Conservation (phyloP, 2,113 vertebrate species). For the Callospermophilus lateralis region DNA sequence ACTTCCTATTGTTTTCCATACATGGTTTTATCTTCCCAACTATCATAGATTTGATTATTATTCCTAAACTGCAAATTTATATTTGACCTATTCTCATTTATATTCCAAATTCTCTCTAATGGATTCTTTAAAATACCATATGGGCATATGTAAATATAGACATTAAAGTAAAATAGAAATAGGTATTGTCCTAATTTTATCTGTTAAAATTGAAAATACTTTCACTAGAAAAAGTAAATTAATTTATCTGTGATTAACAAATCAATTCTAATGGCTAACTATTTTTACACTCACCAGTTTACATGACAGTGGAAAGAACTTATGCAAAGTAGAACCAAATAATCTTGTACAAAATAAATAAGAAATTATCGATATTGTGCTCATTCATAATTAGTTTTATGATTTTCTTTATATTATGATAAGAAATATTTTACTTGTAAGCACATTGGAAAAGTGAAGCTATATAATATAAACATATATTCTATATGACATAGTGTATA, state of each 20-base stretch:
- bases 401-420: neutral
- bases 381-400: constrained; percentile 1
- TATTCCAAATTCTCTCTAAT: neutral
- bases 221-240: neutral
- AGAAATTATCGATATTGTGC: neutral
- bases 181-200: neutral
- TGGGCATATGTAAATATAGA: neutral
- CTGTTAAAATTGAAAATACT: neutral
- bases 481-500: too few relatives aligned
- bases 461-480: neutral
- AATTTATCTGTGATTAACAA: neutral
- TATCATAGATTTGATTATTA: neutral
- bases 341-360: neutral
- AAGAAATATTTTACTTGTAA: neutral
- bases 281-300: neutral
- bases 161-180: neutral
- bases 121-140: neutral
- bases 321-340: neutral
- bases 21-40: too few relatives aligned
- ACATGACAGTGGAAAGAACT: neutral
- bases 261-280: neutral
- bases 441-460: neutral
- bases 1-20: neutral
- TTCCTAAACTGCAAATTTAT: neutral
- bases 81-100: neutral